Percentiles rank a stretch among this genome's conserved stretches.
Evolutionary conservation across 2,113 vertebrate genomes (phyloP).

Genomic region (Brachypodius melanocephalos): DNA sequence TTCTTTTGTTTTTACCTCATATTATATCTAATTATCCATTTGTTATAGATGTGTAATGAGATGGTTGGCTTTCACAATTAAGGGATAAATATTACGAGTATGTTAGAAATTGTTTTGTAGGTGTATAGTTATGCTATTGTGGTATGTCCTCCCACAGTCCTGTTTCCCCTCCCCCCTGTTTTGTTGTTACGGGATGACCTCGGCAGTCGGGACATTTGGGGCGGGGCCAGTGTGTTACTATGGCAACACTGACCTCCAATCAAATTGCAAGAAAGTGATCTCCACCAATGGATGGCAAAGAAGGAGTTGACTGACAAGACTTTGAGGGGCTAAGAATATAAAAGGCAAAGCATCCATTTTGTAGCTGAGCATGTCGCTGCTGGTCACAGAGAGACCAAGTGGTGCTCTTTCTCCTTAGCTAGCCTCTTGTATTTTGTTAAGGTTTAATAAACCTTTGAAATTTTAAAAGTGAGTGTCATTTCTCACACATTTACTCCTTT

Average conservation of each 20-base stretch:
- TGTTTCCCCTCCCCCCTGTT: background rate
- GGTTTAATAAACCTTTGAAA: background rate
- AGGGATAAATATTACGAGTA: background rate
- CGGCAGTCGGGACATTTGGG: background rate
- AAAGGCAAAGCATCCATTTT: background rate
- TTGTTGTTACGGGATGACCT: background rate
- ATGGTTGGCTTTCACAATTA: background rate
- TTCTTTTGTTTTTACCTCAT: background rate
- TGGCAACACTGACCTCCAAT: background rate
- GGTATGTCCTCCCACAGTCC: background rate
- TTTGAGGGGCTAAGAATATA: background rate
- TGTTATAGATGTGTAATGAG: background rate
- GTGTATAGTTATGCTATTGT: background rate
- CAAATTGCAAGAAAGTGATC: background rate
- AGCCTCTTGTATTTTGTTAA: background rate
- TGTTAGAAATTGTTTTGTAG: background rate
- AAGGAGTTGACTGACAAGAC: background rate
- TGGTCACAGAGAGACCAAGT: rapidly evolving
- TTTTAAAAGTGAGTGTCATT: background rate
- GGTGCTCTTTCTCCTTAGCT: background rate
- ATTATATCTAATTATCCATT: background rate
- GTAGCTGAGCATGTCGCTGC: too few relatives aligned
- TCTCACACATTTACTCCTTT: background rate
- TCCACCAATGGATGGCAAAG: background rate
- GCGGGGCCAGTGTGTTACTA: background rate